Percentiles rank a stretch among this genome's conserved stretches.
Evolutionary conservation across 2,113 vertebrate species (phyloP).

Genomic region (Sylvietta virens): DNA sequence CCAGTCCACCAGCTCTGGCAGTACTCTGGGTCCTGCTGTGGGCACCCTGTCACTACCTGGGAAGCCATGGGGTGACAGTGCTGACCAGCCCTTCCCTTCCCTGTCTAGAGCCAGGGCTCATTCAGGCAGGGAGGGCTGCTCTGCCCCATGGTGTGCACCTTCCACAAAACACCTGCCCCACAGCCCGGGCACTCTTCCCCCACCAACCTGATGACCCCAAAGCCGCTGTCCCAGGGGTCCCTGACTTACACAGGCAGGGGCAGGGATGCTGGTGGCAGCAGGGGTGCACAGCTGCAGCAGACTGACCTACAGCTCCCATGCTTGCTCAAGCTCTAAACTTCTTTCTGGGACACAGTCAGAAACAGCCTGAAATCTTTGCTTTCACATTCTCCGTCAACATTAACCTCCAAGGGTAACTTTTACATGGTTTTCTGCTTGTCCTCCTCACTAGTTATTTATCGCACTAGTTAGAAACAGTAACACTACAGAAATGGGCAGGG

Average conservation of each 20-base stretch:
- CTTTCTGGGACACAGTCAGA: accelerated
- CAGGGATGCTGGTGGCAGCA: not conserved
- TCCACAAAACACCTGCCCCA: accelerated
- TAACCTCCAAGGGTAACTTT: not conserved
- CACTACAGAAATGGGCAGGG: not conserved
- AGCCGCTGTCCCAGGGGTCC: not conserved
- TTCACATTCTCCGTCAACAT: not conserved
- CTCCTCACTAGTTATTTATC: not conserved
- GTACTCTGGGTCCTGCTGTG: not conserved
- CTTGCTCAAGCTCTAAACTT: not conserved
- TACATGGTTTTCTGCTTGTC: not conserved
- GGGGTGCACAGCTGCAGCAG: not conserved
- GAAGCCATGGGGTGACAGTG: accelerated
- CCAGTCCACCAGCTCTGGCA: not conserved
- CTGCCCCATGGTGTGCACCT: accelerated
- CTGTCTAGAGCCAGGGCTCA: not conserved
- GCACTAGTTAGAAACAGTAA: not conserved
- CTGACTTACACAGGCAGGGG: not conserved
- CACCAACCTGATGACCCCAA: not conserved
- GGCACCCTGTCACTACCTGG: accelerated
- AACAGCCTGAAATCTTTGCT: not conserved
- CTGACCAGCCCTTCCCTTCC: not conserved
- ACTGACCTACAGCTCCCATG: not conserved
- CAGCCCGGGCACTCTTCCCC: accelerated
- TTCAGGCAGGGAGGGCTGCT: not conserved